Percentiles rank a stretch among this genome's conserved stretches.
Conservation (phyloP, 2,888 invertebrate genomes). For the Drosophila prostipennis region DNA sequence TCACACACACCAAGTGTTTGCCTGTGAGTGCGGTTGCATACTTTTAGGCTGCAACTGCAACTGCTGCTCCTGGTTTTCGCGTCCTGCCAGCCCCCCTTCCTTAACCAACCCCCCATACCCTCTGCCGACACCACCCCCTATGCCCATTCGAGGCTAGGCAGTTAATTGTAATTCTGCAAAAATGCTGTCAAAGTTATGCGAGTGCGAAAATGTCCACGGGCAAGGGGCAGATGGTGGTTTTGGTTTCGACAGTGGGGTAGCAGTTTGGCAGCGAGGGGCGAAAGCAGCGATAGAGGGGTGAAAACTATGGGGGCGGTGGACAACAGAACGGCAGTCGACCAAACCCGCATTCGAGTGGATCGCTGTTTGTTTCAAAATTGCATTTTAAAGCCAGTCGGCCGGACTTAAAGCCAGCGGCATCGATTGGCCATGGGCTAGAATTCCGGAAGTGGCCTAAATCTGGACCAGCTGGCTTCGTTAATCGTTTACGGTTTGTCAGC, state of each 20-base stretch:
- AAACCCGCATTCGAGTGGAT: slow-evolving; percentile 51
- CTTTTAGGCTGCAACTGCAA: slow-evolving; percentile 55
- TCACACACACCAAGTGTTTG: slow-evolving; percentile 10
- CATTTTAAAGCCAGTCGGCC: slow-evolving; percentile 42
- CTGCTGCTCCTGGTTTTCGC: slow-evolving; percentile 27
- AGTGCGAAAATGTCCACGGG: slow-evolving; percentile 76
- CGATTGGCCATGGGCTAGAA: slow-evolving; percentile 31
- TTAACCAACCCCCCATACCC: neutral
- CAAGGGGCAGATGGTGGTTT: slow-evolving; percentile 32
- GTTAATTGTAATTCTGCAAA: slow-evolving; percentile 77
- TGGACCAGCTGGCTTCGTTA: slow-evolving; percentile 29
- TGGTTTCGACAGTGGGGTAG: slow-evolving; percentile 12
- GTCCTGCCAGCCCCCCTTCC: slow-evolving; percentile 8
- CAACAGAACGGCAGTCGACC: slow-evolving; percentile 17
- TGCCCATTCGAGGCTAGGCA: slow-evolving; percentile 49
- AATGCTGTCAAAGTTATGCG: slow-evolving; percentile 77
- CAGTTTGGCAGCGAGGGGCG: neutral
- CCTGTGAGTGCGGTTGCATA: slow-evolving; percentile 35
- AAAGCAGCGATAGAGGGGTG: neutral
- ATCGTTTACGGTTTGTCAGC: slow-evolving; percentile 32
- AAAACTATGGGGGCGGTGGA: neutral
- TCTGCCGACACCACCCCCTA: neutral
- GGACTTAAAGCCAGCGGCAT: slow-evolving; percentile 25
- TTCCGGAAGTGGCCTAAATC: slow-evolving; percentile 37
- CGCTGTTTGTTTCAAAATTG: slow-evolving; percentile 45